Conservation (phyloP, 2,113 vertebrate genomes). For the Oreochromis aureus region DNA sequence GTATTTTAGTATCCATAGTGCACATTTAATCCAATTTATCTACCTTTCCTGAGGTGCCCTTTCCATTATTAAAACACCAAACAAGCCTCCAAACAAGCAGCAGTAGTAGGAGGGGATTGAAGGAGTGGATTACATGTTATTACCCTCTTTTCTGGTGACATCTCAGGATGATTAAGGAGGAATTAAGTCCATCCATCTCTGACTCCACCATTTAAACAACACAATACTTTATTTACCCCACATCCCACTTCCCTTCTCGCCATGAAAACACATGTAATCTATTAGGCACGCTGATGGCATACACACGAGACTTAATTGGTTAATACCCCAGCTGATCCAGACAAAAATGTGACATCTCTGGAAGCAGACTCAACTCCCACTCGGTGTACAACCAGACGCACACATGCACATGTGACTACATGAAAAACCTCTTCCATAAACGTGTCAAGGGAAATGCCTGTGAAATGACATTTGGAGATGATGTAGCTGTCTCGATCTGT, state of each 20-base stretch:
- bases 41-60: background rate
- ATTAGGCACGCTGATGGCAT: background rate
- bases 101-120: conserved; percentile 12
- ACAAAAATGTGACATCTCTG: background rate
- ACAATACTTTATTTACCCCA: background rate
- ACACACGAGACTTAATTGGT: background rate
- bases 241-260: background rate
- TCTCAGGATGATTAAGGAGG: conserved; percentile 30
- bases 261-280: background rate
- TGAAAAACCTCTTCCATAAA: conserved; percentile 34
- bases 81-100: conserved; percentile 2
- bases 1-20: background rate
- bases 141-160: conserved; percentile 33
- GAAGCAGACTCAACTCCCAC: background rate
- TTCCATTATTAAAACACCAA: background rate
- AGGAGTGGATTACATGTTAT: conserved; percentile 39
- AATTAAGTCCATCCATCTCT: conserved; percentile 26
- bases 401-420: conserved; percentile 34
- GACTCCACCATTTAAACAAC: background rate
- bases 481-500: conserved; percentile 47
- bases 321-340: background rate
- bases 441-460: conserved; percentile 31
- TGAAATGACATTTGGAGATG: conserved; percentile 53
- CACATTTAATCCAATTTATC: conserved; percentile 20
- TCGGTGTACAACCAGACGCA: background rate